Base-by-base conservation (phyloP, 2,797 vertebrate species). In the Schizopygopsis malacanthus region DNA sequence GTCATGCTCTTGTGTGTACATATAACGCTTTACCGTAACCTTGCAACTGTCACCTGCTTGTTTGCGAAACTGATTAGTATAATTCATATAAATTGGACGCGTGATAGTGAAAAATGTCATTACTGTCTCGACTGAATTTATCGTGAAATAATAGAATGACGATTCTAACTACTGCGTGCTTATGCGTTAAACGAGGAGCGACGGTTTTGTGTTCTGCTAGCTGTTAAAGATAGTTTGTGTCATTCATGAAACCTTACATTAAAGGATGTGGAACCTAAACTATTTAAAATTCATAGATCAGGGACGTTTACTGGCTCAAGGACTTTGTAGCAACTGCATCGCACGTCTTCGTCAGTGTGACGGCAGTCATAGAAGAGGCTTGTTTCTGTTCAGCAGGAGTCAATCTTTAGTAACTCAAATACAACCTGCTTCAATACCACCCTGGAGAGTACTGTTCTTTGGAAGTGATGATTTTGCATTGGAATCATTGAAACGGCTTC, bases 381-480 rank as follows among this genome's bases (percentile, higher is more conserved):
- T 61, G 1, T 43, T 52, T 47, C 43, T 75, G 28, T 54, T 54
- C 4, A 43, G 41, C 15, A 20, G 63, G 37, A 39, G 18, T 43
- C 50, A 22, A 43, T 71, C 39, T 16, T 83, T 63, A 28, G 41
- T 37, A 15, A 28, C 69, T 43, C 67, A 70, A 6, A n/a, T 9
- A n/a, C 22, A 43, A 12, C 20, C 73, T 6, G 85, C 93, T 3
- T 73, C 87, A 4, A 90, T 91, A 67, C 96, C 96, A 2, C 96
- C 96, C 0, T 98, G 97, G 97, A 94, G 95, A 12, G 91, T 99
- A 4, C 84, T 99, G 13, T 99, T 99, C 90, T 98, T 98, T 50
- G 98, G 98, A 56, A 96, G 97, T 0, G 98, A 98, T 87, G 90
- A 91, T 0, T 99, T 99, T 88, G 96, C 97, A 2, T 86, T 95